Base-by-base conservation (phyloP, 1,140 invertebrate genomes). In the Drosophila nikananu region DNA sequence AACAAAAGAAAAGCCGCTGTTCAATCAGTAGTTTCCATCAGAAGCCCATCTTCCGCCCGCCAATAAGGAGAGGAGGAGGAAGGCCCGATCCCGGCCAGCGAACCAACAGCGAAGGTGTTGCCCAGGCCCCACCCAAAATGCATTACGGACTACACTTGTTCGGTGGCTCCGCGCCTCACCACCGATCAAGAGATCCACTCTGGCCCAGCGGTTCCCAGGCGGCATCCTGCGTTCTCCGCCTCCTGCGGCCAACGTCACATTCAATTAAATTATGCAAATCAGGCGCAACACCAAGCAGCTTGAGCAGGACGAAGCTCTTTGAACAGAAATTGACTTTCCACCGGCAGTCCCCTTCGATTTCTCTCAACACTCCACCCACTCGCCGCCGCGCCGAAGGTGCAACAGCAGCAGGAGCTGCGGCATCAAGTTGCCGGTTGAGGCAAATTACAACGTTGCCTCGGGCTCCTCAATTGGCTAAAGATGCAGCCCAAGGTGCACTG, bases 181-280 rank as follows among this genome's bases (percentile, higher is more conserved):
- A 37, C 52, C 51, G 51, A 54, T 35, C 51, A 15, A 8, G 30
- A 35, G 51, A 35, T 54, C 30, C 13, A 5, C 51, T 15, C 42
- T 30, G 63, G 27, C 32, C 13, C n/a, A 15, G 48, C n/a, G 61
- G 55, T 58, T 74, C 68, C 54, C 55, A 80, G 58, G 70, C 49
- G 54, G 60, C 51, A 37, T 59, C 66, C 42, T 37, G 58, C 63
- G 41, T 19, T 78, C 23, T 23, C 27, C 55, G 59, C 39, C 63
- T 27, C 30, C 41, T 62, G 63, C 7, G 52, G 52, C 52, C 52
- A 35, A 21, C 66, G 73, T 86, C 84, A 81, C 84, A 91, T 91
- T 91, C 89, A 91, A 91, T 91, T 91, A 91, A 91, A 90, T 91
- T 91, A 91, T 91, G 89, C 81, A 91, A 91, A 91, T 86, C 73